phyloP scores from a whole-genome alignment of 2,113 vertebrate species.

The Athene cunicularia region DNA sequence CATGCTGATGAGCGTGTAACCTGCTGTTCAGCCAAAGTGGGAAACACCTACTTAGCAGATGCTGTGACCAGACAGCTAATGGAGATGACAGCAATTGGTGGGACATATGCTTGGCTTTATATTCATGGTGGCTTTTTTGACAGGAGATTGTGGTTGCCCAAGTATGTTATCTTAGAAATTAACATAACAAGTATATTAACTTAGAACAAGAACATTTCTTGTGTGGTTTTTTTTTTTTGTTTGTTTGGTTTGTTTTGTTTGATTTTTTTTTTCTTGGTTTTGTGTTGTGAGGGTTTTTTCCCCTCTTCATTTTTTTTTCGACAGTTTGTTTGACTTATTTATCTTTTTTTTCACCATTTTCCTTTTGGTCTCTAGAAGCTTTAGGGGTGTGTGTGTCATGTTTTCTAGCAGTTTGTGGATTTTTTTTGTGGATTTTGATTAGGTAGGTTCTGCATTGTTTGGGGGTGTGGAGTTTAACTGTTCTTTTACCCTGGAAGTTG shows the following conservation, averaged over 20 bases:
- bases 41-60: background rate
- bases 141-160: background rate
- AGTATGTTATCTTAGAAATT: background rate
- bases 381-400: background rate
- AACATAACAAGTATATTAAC: background rate
- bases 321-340: background rate
- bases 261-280: too few relatives aligned
- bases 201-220: background rate
- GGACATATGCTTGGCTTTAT: background rate
- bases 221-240: background rate
- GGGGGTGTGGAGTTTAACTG: background rate
- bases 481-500: background rate
- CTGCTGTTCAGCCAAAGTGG: background rate
- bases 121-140: background rate
- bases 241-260: too few relatives aligned
- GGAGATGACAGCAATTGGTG: background rate
- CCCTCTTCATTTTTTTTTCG: fast-evolving
- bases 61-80: background rate
- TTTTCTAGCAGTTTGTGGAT: background rate
- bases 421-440: background rate
- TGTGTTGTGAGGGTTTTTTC: too few relatives aligned
- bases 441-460: background rate
- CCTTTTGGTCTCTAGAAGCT: background rate
- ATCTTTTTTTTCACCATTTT: background rate
- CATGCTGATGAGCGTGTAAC: background rate